Evolutionary conservation across 2,888 invertebrate species (phyloP).

Genomic region (Tachina lurida): DNA sequence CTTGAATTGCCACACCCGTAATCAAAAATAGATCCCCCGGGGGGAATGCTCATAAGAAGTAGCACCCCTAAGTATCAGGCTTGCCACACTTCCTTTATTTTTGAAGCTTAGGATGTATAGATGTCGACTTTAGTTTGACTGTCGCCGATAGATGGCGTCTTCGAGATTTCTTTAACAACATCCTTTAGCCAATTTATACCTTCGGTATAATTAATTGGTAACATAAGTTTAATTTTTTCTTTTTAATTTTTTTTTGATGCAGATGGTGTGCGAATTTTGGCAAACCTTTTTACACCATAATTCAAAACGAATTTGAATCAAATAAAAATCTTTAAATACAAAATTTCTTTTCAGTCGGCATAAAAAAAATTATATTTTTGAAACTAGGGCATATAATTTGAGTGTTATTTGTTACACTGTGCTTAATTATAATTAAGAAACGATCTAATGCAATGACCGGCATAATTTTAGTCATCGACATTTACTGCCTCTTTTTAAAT

Average conservation of each 20-base stretch:
- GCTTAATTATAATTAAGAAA: not conserved
- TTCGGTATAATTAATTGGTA: not conserved
- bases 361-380: conserved; percentile 2
- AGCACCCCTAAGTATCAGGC: too few species aligned
- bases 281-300: conserved; percentile 42
- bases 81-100: too few species aligned
- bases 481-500: too few species aligned
- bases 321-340: conserved; percentile 1
- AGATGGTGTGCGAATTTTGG: conserved; percentile 50
- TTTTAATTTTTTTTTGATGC: conserved; percentile 9
- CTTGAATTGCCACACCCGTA: too few species aligned
- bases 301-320: not conserved
- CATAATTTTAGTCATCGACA: too few species aligned
- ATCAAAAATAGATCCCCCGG: too few species aligned
- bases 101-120: too few species aligned
- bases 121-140: too few species aligned
- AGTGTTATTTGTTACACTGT: not conserved
- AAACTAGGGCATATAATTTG: conserved; percentile 25
- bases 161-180: too few species aligned
- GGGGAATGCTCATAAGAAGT: too few species aligned
- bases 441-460: too few species aligned
- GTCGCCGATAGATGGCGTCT: too few species aligned
- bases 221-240: not conserved
- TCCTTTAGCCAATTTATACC: not conserved
- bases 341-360: not conserved